These are phyloP conservation scores for Bombyx mori DNA, from an alignment of 1,140 invertebrate genomes.

Conservation along the genomic window ASM3026992v2 NC_085111.1:13676001-13676500, in stretches of 20 bases:
- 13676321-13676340: no score
- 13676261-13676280: no score
- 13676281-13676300: no score
- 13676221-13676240: constrained; percentile 3
- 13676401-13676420: no score
- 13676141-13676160: constrained; percentile 80
- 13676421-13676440: not conserved
- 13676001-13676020: constrained; percentile 49
- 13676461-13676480: constrained; percentile 1
- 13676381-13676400: no score
- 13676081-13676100: constrained; percentile 75
- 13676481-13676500: constrained; percentile 1
- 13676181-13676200: constrained; percentile 73
- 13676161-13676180: constrained; percentile 78
- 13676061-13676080: not conserved
- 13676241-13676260: not conserved
- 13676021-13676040: not conserved
- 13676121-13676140: constrained; percentile 83
- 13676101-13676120: constrained; percentile 87
- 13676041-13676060: not conserved
- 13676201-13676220: constrained; percentile 1
- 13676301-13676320: no score
- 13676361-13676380: no score
- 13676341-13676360: no score
- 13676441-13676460: constrained; percentile 1